Base-by-base conservation (phyloP, 2,113 vertebrate species). In the Lamprotornis superbus region DNA sequence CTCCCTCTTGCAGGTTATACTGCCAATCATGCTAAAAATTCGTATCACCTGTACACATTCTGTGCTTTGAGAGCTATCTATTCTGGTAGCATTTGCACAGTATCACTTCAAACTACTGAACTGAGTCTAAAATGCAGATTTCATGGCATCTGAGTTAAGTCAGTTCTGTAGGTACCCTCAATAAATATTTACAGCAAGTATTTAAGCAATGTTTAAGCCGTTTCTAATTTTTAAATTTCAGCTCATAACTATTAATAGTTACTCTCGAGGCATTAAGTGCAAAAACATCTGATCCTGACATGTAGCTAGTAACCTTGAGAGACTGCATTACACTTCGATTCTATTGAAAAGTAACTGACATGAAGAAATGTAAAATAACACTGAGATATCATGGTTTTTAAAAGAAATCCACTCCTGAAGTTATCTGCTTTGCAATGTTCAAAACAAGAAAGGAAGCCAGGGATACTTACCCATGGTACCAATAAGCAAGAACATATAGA, bases 381-480 rank as follows among this genome's bases (percentile, higher is more conserved):
- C 39, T 27, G n/a, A 65, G 68, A 67, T 47, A 90, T 8, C 21
- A 69, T 4, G 68, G 37, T 12, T 57, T 81, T 92, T 60, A 6
- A 27, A 28, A 79, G 83, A 87, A 85, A 89, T 56, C 33, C 2
- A 7, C 40, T 52, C 9, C 17, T 50, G 33, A 83, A 81, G 60
- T 90, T 93, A 74, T 67, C 42, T 86, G 69, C 79, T 94, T 93
- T 87, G 80, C 60, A 84, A 53, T 35, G 89, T 4, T 37, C 42
- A 81, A 70, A 92, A 76, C 10, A 57, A 67, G 56, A 40, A 76
- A 81, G 95, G 74, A 95, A 82, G 33, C 17, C 91, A 84, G 90
- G 47, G 31, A 83, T 94, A 98, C 98, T 98, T 96, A 98, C 98
- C 95, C 49, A 96, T 97, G 84, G 94, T 92, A 87, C 96, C 97